These are phyloP conservation scores for Carassius gibelio DNA, from an alignment of 2,113 vertebrate species.

Conservation along the genomic window DNA sequence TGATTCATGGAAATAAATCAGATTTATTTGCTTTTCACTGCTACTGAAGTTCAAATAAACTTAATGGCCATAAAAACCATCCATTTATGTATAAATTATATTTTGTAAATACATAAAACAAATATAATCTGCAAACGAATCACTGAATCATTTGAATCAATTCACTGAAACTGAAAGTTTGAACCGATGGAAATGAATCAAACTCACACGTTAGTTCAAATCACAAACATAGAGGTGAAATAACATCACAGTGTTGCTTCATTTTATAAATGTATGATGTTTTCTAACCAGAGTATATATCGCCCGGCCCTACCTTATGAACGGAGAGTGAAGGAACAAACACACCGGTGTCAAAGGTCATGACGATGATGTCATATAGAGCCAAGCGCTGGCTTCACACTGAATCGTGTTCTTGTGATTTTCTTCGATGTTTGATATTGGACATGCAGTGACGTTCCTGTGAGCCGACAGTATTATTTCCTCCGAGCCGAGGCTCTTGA, in stretches of 20 bases:
- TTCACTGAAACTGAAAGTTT: background rate
- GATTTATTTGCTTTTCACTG: too few species aligned
- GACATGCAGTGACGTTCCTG: background rate
- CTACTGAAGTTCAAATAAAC: too few species aligned
- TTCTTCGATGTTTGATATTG: background rate
- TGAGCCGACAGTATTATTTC: slow-evolving; percentile 52
- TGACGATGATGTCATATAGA: background rate
- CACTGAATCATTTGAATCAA: background rate
- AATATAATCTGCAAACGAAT: too few species aligned
- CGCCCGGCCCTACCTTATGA: slow-evolving; percentile 13
- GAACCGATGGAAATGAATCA: background rate
- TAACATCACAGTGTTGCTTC: background rate
- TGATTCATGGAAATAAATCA: too few species aligned
- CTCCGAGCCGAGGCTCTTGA: slow-evolving; percentile 22
- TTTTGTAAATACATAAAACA: too few species aligned
- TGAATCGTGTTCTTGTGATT: too few species aligned
- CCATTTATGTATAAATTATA: too few species aligned
- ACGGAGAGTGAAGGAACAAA: background rate
- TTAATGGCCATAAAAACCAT: too few species aligned
- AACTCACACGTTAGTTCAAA: background rate
- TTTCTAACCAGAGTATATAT: background rate
- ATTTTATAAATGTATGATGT: background rate
- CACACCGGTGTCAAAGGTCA: slow-evolving; percentile 13
- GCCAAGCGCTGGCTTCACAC: background rate
- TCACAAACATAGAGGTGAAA: background rate